Evolutionary conservation across 1,140 invertebrate species (phyloP), one percentile per base, ranked within the genome.

Genomic region (Saccostrea glomerata): DNA sequence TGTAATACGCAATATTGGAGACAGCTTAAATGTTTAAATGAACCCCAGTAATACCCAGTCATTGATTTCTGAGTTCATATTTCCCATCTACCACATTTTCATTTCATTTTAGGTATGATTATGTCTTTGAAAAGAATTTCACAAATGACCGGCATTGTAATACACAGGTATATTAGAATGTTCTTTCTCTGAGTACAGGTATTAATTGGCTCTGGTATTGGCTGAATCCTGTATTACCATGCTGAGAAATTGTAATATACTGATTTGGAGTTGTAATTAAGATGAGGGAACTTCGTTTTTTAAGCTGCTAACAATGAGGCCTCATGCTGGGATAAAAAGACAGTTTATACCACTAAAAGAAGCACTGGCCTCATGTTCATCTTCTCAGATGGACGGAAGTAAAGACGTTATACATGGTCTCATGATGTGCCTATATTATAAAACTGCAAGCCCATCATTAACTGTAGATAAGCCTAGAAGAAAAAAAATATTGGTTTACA

Each of bases 181-280:
- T n/a, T 17, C 58, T 20, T 20, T 20, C 5, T 63, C 1, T 63
- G 13, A 20, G 58, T 20, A 12, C 30, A 30, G 1, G 25, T 36
- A 15, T 25, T 36, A 30, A 30, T 77, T 77, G 13, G 9, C 25
- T 36, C 70, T 13, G 70, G 70, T 77, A 63, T 30, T 25, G 70
- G 25, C 13, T 15, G 12, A 77, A 40, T 77, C 30, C 25, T 15
- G 20, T 11, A 5, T 25, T 30, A 30, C 15, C 70, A 25, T 77
- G 70, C 70, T 77, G 70, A 36, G 70, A 30, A 36, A 30, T 77
- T 36, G 70, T 77, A 73, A 73, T 73, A 60, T 60, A 4, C 13
- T 4, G 58, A 60, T 60, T 60, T 60, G 20, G 58, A 20, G 58
- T 13, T 13, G 58, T 17, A 60, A 15, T 58, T 11, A 60, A 60